Conservation (phyloP, 2,113 vertebrate genomes). For the Corythornis vintsioides region DNA sequence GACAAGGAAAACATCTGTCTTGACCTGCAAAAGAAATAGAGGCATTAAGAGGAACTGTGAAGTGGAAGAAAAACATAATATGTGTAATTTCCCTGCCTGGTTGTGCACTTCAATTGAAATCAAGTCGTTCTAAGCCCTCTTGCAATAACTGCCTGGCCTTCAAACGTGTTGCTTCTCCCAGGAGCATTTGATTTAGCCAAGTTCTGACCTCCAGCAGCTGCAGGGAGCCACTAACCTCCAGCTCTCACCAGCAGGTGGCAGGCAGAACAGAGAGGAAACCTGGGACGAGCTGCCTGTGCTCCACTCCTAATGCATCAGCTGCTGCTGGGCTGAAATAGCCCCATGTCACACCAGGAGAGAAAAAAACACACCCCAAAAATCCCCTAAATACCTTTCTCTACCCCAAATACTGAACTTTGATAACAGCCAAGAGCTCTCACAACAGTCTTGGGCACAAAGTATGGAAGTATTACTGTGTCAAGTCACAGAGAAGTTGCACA, state of each 20-base stretch:
- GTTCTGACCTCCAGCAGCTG: neutral
- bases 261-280: neutral
- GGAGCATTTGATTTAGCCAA: neutral
- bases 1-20: conserved; percentile 78
- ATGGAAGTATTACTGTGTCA: no score
- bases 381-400: fast-evolving
- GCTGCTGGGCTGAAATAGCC: neutral
- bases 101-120: fast-evolving
- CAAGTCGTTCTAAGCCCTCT: neutral
- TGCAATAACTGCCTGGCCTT: neutral
- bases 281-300: neutral
- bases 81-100: neutral
- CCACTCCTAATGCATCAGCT: fast-evolving
- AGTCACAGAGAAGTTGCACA: fast-evolving
- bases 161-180: neutral
- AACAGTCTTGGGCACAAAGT: no score
- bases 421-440: neutral
- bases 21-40: conserved; percentile 64
- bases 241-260: neutral
- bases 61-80: fast-evolving
- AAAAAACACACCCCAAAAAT: no score
- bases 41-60: neutral
- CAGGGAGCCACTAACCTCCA: neutral
- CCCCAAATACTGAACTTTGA: neutral
- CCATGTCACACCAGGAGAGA: neutral